These are phyloP conservation scores for Athene cunicularia DNA, from an alignment of 2,113 vertebrate species.

Conservation along the genomic window DNA sequence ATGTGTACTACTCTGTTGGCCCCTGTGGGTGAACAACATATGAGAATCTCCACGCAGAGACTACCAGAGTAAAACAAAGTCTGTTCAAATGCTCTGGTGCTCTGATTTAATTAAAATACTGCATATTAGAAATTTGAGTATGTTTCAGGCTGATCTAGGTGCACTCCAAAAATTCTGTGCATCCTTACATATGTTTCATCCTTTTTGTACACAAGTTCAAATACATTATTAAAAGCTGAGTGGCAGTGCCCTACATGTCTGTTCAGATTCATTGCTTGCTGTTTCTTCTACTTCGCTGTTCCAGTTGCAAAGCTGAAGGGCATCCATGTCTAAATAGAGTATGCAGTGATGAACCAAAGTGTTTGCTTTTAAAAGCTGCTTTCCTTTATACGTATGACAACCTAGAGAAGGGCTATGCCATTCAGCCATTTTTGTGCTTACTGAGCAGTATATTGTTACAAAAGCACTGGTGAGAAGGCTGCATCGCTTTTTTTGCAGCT, in stretches of 20 bases:
- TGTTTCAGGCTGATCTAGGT: not conserved
- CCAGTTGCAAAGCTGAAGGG: not conserved
- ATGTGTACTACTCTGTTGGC: not conserved
- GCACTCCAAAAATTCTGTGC: not conserved
- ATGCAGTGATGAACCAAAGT: not conserved
- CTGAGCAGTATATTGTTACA: not conserved
- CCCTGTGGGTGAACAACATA: not conserved
- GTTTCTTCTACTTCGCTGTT: not conserved
- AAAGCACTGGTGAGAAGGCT: not conserved
- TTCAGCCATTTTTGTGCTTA: not conserved
- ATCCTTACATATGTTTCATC: not conserved
- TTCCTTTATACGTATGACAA: not conserved
- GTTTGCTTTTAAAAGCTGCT: not conserved
- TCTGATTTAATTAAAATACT: not conserved
- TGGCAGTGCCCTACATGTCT: not conserved
- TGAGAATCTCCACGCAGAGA: not conserved
- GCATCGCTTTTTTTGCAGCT: conserved; percentile 41
- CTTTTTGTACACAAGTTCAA: not conserved
- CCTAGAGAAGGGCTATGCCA: not conserved
- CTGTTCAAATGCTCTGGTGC: not conserved
- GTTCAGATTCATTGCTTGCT: not conserved
- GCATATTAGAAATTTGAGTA: not conserved
- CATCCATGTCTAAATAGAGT: not conserved
- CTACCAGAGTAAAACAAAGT: not conserved
- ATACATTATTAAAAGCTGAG: not conserved